These are phyloP conservation scores for Cotesia chilonis DNA, from an alignment of 1,140 invertebrate genomes.

Conservation along the genomic window DNA sequence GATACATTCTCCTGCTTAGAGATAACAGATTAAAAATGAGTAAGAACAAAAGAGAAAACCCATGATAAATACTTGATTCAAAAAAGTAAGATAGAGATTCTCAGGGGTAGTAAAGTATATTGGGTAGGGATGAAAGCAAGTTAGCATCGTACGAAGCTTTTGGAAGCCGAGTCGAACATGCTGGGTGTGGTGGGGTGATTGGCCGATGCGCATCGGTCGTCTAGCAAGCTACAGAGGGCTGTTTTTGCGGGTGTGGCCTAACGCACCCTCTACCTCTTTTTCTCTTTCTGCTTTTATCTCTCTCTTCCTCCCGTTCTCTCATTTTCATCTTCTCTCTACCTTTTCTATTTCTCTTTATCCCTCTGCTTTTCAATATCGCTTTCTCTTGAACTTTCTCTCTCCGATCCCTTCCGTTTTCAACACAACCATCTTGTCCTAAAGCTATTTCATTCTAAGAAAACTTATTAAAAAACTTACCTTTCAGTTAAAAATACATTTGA, in stretches of 20 bases:
- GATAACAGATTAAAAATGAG: neutral
- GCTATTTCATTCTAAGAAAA: too few species aligned
- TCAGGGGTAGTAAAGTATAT: conserved; percentile 26
- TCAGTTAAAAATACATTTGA: too few species aligned
- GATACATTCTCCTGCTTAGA: neutral
- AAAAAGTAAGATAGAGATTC: conserved; percentile 16
- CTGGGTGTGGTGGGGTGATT: conserved; percentile 56
- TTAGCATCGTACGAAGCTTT: conserved; percentile 55
- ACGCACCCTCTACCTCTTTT: conserved; percentile 48
- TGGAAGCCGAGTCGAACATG: conserved; percentile 59
- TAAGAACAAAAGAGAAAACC: conserved; percentile 2
- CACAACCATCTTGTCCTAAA: neutral
- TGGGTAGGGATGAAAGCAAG: conserved; percentile 36
- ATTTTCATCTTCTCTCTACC: neutral
- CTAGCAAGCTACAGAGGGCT: conserved; percentile 56
- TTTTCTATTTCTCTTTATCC: neutral
- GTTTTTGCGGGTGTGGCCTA: conserved; percentile 65
- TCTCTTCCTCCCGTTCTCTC: conserved; percentile 29
- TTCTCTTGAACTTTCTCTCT: neutral
- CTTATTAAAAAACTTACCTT: too few species aligned
- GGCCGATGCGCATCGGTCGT: conserved; percentile 58
- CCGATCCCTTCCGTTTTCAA: neutral
- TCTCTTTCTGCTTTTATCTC: conserved; percentile 30
- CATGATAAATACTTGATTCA: neutral
- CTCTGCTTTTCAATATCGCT: conserved; percentile 6